Base-by-base conservation (phyloP, 2,888 invertebrate species). In the Phymatocera aterrima region DNA sequence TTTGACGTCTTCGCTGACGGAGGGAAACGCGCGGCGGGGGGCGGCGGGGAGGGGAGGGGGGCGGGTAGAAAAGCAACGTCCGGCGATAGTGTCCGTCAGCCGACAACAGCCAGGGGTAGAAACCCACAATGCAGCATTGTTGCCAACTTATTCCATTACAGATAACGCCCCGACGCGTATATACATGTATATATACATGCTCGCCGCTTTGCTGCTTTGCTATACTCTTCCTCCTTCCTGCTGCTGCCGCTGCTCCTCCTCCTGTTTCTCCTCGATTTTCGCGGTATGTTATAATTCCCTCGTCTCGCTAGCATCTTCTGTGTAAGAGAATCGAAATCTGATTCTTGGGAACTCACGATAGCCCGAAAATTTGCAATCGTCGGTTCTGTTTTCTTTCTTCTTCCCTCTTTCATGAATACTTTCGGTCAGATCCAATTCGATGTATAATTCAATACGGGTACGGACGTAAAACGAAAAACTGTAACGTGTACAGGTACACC, bases 141-240 rank as follows among this genome's bases (percentile, higher is more conserved):
- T 90, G 87, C 90, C 89, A 90, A 90, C 90, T 90, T 90, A 90
- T 90, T 90, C 89, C 89, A 90, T 90, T 90, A 90, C 89, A 90
- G 90, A 90, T 90, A 90, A 90, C 89, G 88, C 87, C 83, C 68
- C 28, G 15, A 43, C 24, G 15, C 34, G 6, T 40, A 40, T 40
- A 24, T 24, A 24, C 65, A 40, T 43, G 57, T 12, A 40, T n/a
- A n/a, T n/a, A n/a, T n/a, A n/a, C n/a, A n/a, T n/a, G n/a, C n/a
- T n/a, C n/a, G n/a, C n/a, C n/a, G n/a, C n/a, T 24, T 43, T 24
- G 65, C 21, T 43, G 21, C 24, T 43, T n/a, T 34, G 12, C n/a
- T 15, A 15, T 15, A 4, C 6, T n/a, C 51, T 51, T 4, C 15
- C n/a, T 18, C 51, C 15, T 0, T 12, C 18, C n/a, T 51, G 4